Conservation (phyloP, 2,113 vertebrate species). For the Paradoxurus hermaphroditus region DNA sequence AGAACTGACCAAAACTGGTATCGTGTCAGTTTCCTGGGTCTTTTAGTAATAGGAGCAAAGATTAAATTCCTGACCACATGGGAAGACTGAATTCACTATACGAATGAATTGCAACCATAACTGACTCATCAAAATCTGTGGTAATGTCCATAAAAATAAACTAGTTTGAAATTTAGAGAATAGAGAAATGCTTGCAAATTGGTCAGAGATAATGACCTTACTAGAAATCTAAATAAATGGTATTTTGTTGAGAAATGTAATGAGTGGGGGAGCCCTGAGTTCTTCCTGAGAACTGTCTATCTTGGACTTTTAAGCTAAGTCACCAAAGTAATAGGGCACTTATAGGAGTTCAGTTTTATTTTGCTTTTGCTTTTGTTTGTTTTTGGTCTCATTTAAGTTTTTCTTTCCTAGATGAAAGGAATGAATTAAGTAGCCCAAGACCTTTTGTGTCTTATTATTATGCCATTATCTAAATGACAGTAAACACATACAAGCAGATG, state of each 20-base stretch:
- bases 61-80: not conserved
- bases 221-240: not conserved
- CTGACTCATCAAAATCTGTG: not conserved
- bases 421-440: not conserved
- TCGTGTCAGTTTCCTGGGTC: not conserved
- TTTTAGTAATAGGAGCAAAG: not conserved
- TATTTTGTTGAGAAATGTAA: not conserved
- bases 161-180: conserved; percentile 11
- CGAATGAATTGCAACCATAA: not conserved
- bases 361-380: not conserved
- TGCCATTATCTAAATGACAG: not conserved
- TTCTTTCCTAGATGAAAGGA: not conserved
- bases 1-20: not conserved
- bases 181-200: not conserved
- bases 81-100: not conserved
- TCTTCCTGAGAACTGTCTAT: not conserved
- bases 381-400: not conserved
- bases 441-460: not conserved
- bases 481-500: not conserved
- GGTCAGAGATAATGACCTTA: conserved; percentile 4
- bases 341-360: not conserved
- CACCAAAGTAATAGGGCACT: not conserved
- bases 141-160: not conserved
- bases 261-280: not conserved
- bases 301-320: not conserved